phyloP scores from a whole-genome alignment of 2,113 vertebrate species.

The Neomonachus schauinslandi region DNA sequence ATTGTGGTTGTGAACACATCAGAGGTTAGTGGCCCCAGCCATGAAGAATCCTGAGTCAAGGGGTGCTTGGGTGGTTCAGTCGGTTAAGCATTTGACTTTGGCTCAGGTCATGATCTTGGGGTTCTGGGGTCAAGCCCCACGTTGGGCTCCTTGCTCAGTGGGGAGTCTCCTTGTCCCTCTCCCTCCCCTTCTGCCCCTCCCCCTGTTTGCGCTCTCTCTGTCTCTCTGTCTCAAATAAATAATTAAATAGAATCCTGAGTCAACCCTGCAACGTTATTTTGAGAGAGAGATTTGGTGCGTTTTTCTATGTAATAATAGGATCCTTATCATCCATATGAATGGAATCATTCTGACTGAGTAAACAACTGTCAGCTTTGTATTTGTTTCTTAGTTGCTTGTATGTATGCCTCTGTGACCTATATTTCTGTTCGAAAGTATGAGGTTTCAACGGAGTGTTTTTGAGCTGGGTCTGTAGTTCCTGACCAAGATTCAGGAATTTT shows the following conservation, averaged over 20 bases:
- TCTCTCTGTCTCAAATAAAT: neutral
- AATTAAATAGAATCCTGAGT: conserved; percentile 4
- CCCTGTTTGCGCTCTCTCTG: no score
- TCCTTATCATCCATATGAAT: conserved; percentile 7
- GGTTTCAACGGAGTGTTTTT: conserved; percentile 21
- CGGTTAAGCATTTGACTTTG: neutral
- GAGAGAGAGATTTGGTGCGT: conserved; percentile 14
- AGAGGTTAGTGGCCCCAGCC: neutral
- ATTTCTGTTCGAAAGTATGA: conserved; percentile 19
- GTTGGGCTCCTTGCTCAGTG: no score
- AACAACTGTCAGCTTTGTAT: conserved; percentile 9
- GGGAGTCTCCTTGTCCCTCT: no score
- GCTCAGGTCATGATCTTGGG: neutral
- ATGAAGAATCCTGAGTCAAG: conserved; percentile 44
- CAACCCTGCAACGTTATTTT: neutral
- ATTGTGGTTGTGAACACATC: neutral
- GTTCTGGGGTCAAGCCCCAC: no score
- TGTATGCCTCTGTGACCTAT: neutral
- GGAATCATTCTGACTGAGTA: conserved; percentile 39
- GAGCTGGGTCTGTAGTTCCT: neutral
- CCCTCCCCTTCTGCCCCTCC: no score
- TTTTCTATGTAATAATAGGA: conserved; percentile 33
- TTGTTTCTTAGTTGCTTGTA: conserved; percentile 42
- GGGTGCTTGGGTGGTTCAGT: neutral
- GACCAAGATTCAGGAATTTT: conserved; percentile 16